Percentiles rank a stretch among this genome's conserved stretches.
These are phyloP conservation scores for Luehdorfia chinensis DNA, from an alignment of 1,140 invertebrate genomes.

Conservation along the genomic window DNA sequence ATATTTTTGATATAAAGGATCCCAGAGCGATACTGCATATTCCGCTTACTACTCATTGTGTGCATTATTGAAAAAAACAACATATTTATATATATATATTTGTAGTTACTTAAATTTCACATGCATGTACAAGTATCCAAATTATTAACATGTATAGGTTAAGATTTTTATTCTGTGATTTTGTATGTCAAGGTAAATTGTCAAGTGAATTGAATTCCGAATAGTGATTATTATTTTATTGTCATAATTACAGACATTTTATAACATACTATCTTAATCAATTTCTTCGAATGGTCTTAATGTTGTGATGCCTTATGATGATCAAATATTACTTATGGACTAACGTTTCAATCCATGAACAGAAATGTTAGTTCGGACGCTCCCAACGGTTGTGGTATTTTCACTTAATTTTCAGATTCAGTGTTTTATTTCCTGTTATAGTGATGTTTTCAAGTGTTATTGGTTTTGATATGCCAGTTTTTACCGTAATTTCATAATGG, in stretches of 20 bases:
- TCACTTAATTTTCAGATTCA: background rate
- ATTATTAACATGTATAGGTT: background rate
- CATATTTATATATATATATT: too few species aligned
- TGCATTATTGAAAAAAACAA: too few species aligned
- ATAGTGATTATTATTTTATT: conserved; percentile 10
- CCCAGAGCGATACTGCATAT: too few species aligned
- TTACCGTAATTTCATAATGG: conserved; percentile 38
- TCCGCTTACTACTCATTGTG: too few species aligned
- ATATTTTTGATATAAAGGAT: too few species aligned
- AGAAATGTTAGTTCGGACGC: conserved; percentile 56
- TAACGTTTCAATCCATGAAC: background rate
- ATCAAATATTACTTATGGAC: too few species aligned
- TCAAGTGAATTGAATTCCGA: conserved; percentile 28
- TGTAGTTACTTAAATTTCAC: too few species aligned
- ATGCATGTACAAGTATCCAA: conserved; percentile 5
- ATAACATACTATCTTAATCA: too few species aligned
- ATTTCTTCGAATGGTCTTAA: too few species aligned
- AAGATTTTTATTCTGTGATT: conserved; percentile 2
- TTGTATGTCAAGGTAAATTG: conserved; percentile 59
- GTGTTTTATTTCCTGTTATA: background rate
- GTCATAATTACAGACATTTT: background rate
- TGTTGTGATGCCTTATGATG: too few species aligned
- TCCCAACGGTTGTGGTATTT: conserved; percentile 35
- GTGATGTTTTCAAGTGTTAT: conserved; percentile 11
- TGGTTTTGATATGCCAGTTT: conserved; percentile 31